Conservation (phyloP, 2,888 invertebrate genomes). For the Lissocephala sabroskyi region DNA sequence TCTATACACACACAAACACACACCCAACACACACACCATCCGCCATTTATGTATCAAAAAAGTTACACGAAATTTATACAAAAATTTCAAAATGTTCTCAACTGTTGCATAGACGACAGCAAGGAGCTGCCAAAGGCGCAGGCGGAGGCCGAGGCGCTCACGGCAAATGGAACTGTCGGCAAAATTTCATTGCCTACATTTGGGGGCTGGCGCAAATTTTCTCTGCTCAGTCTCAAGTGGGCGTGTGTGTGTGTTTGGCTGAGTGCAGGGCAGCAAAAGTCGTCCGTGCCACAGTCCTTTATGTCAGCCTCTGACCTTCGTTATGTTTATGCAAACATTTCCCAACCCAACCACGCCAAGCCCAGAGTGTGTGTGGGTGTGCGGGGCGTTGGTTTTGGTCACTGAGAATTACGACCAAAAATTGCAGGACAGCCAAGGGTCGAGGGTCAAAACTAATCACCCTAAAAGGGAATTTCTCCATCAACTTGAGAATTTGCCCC, state of each 20-base stretch:
- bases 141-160: not conserved
- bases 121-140: not conserved
- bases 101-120: conserved; percentile 36
- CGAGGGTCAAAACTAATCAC: too few relatives aligned
- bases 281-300: too few relatives aligned
- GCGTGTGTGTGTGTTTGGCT: too few relatives aligned
- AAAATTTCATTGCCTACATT: conserved; percentile 4
- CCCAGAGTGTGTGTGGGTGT: too few relatives aligned
- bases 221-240: not conserved
- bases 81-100: conserved; percentile 52
- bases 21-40: conserved; percentile 15
- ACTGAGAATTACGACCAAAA: too few relatives aligned
- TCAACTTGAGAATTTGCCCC: too few relatives aligned
- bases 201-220: not conserved
- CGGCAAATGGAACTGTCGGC: not conserved
- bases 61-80: conserved; percentile 44
- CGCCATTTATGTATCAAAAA: conserved; percentile 1
- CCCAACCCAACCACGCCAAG: too few relatives aligned
- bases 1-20: conserved; percentile 11
- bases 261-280: not conserved
- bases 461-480: too few relatives aligned
- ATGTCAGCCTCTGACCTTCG: conserved; percentile 42
- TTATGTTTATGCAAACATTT: conserved; percentile 40
- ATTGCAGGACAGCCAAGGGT: too few relatives aligned
- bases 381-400: too few relatives aligned